Evolutionary conservation across 1,140 invertebrate species (phyloP).

Genomic region (Cherax destructor): DNA sequence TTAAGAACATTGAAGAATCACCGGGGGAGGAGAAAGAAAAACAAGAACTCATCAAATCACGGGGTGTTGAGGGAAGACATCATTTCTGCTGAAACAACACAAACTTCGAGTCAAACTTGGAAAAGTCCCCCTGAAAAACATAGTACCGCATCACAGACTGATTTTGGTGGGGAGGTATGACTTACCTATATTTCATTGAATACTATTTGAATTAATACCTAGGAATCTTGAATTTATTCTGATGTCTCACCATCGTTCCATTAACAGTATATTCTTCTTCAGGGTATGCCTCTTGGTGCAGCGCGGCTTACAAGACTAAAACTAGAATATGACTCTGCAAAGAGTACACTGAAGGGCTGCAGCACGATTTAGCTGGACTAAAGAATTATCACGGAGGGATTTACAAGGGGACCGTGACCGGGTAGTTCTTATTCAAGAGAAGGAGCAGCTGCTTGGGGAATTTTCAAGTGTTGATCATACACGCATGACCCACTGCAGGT

Average conservation of each 20-base stretch:
- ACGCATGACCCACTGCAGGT: conserved; percentile 70
- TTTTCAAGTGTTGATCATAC: conserved; percentile 59
- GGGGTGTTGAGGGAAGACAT: conserved; percentile 94
- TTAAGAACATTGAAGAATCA: conserved; percentile 94
- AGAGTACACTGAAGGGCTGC: conserved; percentile 83
- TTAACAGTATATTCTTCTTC: conserved; percentile 12
- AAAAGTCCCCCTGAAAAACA: conserved; percentile 80
- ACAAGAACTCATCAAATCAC: conserved; percentile 93
- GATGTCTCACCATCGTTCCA: neutral
- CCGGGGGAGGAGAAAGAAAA: conserved; percentile 93
- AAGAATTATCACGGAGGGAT: conserved; percentile 78
- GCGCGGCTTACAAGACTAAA: conserved; percentile 94
- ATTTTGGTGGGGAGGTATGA: conserved; percentile 88
- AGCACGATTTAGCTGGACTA: conserved; percentile 91
- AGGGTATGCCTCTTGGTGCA: conserved; percentile 87
- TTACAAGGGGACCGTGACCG: conserved; percentile 75
- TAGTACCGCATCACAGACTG: conserved; percentile 95
- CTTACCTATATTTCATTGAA: neutral
- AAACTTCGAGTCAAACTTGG: conserved; percentile 42
- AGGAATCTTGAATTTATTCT: neutral
- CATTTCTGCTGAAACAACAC: conserved; percentile 75
- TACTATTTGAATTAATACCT: neutral
- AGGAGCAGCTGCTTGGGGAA: conserved; percentile 94
- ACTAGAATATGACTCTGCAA: conserved; percentile 93
- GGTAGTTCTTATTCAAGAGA: conserved; percentile 93